These are phyloP conservation scores for Acestrorhynchus altus DNA, from an alignment of 2,797 vertebrate genomes.

Conservation along the genomic window DNA sequence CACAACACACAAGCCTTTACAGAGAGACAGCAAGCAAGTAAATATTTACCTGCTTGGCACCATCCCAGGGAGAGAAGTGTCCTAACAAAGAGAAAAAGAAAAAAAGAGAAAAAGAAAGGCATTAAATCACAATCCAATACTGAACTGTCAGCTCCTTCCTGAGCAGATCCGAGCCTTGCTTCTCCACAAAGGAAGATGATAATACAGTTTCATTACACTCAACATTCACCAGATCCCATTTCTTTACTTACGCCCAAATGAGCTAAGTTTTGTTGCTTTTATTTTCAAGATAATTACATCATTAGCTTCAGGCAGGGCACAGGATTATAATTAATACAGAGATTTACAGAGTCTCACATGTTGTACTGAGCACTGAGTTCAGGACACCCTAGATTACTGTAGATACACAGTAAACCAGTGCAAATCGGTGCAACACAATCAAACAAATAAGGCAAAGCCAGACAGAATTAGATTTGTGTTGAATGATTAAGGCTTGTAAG, in stretches of 20 bases:
- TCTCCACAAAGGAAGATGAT: background rate
- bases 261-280: constrained; percentile 68
- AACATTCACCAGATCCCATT: constrained; percentile 33
- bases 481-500: background rate
- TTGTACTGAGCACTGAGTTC: background rate
- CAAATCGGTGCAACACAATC: constrained; percentile 1
- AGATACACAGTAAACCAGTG: constrained; percentile 15
- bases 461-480: background rate
- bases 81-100: constrained; percentile 80
- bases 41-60: constrained; percentile 91
- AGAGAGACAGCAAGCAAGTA: constrained; percentile 3
- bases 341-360: constrained; percentile 14
- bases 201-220: background rate
- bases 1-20: background rate
- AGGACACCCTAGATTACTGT: background rate
- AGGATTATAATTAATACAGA: constrained; percentile 44
- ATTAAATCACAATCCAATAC: constrained; percentile 25
- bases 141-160: background rate
- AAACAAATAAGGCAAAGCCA: background rate
- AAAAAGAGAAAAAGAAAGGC: background rate
- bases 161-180: background rate
- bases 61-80: constrained; percentile 97
- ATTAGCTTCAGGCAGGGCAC: constrained; percentile 68
- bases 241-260: constrained; percentile 59
- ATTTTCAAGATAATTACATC: constrained; percentile 81